These are phyloP conservation scores for Cettia cetti DNA, from an alignment of 2,113 vertebrate species.

Conservation along the genomic window DNA sequence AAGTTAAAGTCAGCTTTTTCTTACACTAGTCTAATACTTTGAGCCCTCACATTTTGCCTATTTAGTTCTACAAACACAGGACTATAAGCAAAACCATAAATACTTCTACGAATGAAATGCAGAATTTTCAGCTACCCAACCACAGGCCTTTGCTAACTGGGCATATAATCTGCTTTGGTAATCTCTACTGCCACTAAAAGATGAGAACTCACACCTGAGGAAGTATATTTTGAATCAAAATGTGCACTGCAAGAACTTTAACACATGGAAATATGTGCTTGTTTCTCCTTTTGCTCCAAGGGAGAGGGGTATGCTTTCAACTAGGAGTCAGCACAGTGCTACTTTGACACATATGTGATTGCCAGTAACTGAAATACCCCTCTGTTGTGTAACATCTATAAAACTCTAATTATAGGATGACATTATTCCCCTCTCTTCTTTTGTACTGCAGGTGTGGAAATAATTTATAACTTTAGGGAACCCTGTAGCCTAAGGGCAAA, in stretches of 20 bases:
- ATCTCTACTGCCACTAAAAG: not conserved
- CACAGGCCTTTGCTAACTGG: not conserved
- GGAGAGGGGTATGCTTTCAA: not conserved
- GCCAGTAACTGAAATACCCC: not conserved
- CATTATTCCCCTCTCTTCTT: not conserved
- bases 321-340: not conserved
- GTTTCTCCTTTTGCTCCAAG: not conserved
- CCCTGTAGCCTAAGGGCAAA: not conserved
- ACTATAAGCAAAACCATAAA: not conserved
- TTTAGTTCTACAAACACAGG: not conserved
- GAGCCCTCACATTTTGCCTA: not conserved
- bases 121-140: not conserved
- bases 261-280: not conserved
- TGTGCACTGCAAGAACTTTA: not conserved
- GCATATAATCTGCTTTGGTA: not conserved
- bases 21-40: not conserved
- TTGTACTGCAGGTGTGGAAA: not conserved
- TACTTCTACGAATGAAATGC: not conserved
- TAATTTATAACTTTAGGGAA: conserved; percentile 10
- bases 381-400: not conserved
- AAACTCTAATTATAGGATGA: not conserved
- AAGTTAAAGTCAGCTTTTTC: not conserved
- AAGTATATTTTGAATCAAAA: not conserved
- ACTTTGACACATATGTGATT: not conserved
- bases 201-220: not conserved